Evolutionary conservation across 2,888 invertebrate species (phyloP).

Genomic region (Neuroscelio doddi): DNA sequence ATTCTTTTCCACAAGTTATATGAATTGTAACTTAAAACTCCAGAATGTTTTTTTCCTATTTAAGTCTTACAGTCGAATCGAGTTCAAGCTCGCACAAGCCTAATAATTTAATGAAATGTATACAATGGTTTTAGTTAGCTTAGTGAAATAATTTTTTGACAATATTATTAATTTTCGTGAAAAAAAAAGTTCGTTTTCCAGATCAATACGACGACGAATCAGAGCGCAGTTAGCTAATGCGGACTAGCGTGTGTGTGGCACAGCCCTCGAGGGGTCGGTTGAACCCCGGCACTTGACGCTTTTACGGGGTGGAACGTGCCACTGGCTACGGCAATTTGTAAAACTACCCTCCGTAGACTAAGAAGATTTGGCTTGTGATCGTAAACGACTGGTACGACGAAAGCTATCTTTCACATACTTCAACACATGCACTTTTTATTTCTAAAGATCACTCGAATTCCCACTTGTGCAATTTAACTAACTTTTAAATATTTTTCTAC

Average conservation of each 20-base stretch:
- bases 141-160: too few species aligned
- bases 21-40: too few species aligned
- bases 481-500: background rate
- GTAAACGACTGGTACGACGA: conserved; percentile 13
- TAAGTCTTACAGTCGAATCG: too few species aligned
- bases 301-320: conserved; percentile 52
- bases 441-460: background rate
- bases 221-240: conserved; percentile 69
- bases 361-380: conserved; percentile 22
- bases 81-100: too few species aligned
- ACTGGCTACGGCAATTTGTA: conserved; percentile 51
- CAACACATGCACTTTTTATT: conserved; percentile 6
- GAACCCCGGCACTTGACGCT: conserved; percentile 48
- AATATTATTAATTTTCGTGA: background rate
- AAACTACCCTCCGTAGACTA: conserved; percentile 37
- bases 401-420: conserved; percentile 5
- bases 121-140: too few species aligned
- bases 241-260: conserved; percentile 59
- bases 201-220: conserved; percentile 66
- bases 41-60: too few species aligned
- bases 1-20: too few species aligned
- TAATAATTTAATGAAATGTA: too few species aligned
- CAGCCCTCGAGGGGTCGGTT: conserved; percentile 63
- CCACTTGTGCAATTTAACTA: background rate
- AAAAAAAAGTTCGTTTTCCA: conserved; percentile 60